Evolutionary conservation across 2,113 vertebrate genomes (phyloP).

Genomic region (Pycnonotus jocosus): DNA sequence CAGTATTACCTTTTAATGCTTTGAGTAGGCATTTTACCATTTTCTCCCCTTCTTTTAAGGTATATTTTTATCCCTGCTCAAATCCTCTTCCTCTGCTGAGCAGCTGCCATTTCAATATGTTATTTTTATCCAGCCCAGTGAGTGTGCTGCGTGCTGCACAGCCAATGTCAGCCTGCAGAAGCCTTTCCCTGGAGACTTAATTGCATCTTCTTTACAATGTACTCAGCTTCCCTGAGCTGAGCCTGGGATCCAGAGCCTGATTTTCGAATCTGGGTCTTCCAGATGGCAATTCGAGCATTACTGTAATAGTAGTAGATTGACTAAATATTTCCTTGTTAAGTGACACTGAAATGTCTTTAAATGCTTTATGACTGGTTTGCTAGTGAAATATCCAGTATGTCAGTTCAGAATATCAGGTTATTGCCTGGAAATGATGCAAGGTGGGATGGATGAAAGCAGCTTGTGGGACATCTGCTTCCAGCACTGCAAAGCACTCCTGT

Average conservation of each 20-base stretch:
- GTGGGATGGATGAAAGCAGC: conserved; percentile 45
- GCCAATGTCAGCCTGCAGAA: conserved; percentile 51
- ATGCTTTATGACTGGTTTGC: not conserved
- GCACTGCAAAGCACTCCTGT: not conserved
- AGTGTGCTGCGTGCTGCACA: conserved; percentile 24
- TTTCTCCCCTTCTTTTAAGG: not conserved
- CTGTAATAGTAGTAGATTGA: conserved; percentile 18
- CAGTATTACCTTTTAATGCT: not conserved
- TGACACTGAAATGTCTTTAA: conserved; percentile 43
- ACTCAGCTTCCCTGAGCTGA: conserved; percentile 16
- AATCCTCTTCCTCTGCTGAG: conserved; percentile 56
- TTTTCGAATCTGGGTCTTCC: conserved; percentile 54
- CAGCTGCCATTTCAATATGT: conserved; percentile 63
- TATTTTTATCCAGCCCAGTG: conserved; percentile 68
- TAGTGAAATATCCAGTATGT: not conserved
- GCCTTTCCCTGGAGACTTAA: conserved; percentile 52
- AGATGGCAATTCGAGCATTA: conserved; percentile 25
- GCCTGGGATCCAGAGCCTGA: conserved; percentile 11
- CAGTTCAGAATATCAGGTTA: conserved; percentile 17
- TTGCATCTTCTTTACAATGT: conserved; percentile 56
- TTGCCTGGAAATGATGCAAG: conserved; percentile 46
- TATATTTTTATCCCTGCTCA: conserved; percentile 35
- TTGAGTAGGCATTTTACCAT: not conserved
- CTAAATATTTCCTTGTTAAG: conserved; percentile 55
- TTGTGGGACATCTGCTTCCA: not conserved